Evolutionary conservation across 2,888 invertebrate species (phyloP), one percentile per base, ranked within the genome.

Genomic region (Catocala nupta): DNA sequence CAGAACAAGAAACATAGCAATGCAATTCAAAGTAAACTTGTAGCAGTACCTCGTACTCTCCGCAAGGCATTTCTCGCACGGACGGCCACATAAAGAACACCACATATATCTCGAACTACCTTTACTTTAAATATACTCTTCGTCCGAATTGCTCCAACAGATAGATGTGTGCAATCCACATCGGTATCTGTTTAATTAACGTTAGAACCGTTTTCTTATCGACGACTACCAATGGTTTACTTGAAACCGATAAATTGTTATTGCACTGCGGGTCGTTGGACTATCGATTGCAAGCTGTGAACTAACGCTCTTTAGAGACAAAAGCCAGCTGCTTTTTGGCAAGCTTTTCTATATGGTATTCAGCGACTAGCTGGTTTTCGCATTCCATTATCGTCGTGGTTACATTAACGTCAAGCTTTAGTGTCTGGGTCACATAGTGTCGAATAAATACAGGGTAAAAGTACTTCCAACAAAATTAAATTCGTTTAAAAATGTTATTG

Each of bases 181-280:
- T 68, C 47, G 70, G 55, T 80, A 80, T 80, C 80, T 72, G 75
- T 81, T 83, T 83, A 85, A 86, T 85, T 83, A 85, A 84, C 71
- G 80, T 78, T 74, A 73, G 70, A 75, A 76, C 65, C 69, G 72
- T 71, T 79, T 81, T 81, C 82, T 85, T 84, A 84, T 84, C 79
- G 65, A 65, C 60, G 67, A 64, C 59, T 72, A 68, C 73, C 68
- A 67, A 70, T 75, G 65, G 66, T 71, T 71, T 80, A 75, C 75
- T 78, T 74, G 77, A 82, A 84, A 81, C 73, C 80, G 82, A 82
- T 81, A 83, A 84, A 86, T 84, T 79, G 82, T 81, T 82, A 81
- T 82, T 75, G 78, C 73, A 67, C 72, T 66, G 68, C 74, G 75
- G 86, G 82, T 87, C 86, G 76, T 80, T 83, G 83, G 72, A 82